Evolutionary conservation across 2,797 vertebrate genomes (phyloP), one percentile per base, ranked within the genome.

Genomic region (Botia almorhae): DNA sequence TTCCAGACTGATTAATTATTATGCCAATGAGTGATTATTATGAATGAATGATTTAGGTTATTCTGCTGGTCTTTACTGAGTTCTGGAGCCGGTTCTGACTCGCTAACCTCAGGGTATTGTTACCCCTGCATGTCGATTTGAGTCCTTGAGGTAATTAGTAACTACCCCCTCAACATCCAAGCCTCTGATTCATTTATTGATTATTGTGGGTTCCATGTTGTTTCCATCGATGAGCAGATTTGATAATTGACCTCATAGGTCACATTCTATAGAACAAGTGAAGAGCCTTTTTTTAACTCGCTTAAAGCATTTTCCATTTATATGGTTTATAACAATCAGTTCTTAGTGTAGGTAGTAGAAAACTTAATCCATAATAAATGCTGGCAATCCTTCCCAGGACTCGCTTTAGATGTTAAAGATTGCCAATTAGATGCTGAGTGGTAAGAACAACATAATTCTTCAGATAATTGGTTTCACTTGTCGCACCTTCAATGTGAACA

Each of bases 121-220:
- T 64, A 55, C 39, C 58, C 13, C 48, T 46, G 58, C 33, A 55
- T 55, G 48, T 33, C 36, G 68, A 26, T 21, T 71, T 80, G 78
- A 81, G 73, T 81, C 72, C 53, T 43, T 80, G 69, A 83, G 76
- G 73, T 78, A 80, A 76, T 80, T 73, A 81, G 67, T 51, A 61
- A 14, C 61, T 68, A 26, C 73, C 74, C 64, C 4, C 50, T 73
- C 33, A 76, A 60, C 39, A 71, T 80, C 51, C 51, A 78, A 48
- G 58, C 16, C 26, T 23, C 50, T 75, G 53, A 70, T 70, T 80
- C 33, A 76, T 51, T 39, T 64, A 29, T 48, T 7, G 19, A 72
- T 26, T 72, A 64, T 23, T n/a, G 6, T 64, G 16, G 17, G 63
- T 29, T 53, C 10, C 36, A 65, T 53, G n/a, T 63, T 71, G 68